Conservation (phyloP, 1,140 invertebrate species). For the Dreissena polymorpha region DNA sequence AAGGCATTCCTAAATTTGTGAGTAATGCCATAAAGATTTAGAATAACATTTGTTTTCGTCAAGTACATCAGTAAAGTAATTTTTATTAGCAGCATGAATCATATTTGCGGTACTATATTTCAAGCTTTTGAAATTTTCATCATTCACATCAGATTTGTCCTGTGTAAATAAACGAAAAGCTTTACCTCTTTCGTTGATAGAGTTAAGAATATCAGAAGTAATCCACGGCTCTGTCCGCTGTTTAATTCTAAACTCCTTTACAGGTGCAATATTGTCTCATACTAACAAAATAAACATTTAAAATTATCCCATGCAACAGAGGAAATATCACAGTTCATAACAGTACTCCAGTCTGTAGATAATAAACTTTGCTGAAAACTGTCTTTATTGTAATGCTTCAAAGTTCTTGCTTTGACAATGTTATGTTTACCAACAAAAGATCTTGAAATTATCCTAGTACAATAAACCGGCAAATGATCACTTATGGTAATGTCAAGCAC, state of each 20-base stretch:
- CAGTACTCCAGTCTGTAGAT: not conserved
- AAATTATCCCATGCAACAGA: constrained; percentile 4
- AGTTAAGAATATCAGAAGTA: not conserved
- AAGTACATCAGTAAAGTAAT: too few species aligned
- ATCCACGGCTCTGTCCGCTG: constrained; percentile 27
- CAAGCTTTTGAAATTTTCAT: too few species aligned
- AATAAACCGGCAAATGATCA: constrained; percentile 17
- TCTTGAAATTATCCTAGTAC: constrained; percentile 28
- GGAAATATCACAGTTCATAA: not conserved
- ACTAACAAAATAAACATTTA: not conserved
- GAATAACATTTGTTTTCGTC: too few species aligned
- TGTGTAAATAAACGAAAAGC: not conserved
- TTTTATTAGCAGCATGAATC: too few species aligned
- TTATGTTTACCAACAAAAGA: constrained; percentile 22
- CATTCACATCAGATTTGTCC: not conserved
- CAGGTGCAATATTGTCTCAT: not conserved
- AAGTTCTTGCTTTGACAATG: not conserved
- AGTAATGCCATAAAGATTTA: too few species aligned
- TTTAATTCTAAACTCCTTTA: not conserved
- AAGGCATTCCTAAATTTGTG: too few species aligned
- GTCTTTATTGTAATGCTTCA: constrained; percentile 30
- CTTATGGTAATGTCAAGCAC: not conserved
- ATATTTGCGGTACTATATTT: too few species aligned
- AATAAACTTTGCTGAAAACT: not conserved
- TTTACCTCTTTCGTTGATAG: constrained; percentile 3